Conservation (phyloP, 2,888 invertebrate species). For the Junonia oenone region DNA sequence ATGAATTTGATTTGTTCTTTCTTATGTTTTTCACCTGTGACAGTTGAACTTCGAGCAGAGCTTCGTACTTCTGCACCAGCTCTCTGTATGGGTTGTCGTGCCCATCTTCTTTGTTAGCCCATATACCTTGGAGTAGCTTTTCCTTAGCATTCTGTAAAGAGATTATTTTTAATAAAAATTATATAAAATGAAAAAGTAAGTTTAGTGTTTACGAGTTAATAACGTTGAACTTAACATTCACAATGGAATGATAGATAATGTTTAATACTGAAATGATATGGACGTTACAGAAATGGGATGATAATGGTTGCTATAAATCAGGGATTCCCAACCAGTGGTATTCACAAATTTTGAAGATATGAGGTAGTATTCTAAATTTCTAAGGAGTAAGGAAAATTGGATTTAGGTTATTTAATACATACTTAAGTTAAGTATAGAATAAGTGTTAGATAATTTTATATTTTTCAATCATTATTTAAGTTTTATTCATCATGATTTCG, state of each 20-base stretch:
- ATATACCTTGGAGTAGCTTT: conserved; percentile 72
- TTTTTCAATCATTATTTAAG: too few species aligned
- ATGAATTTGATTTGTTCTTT: conserved; percentile 53
- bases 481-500: too few species aligned
- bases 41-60: conserved; percentile 87
- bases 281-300: conserved; percentile 21
- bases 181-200: background rate
- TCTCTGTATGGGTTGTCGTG: conserved; percentile 87
- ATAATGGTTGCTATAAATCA: conserved; percentile 6
- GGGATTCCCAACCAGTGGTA: background rate
- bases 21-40: conserved; percentile 78
- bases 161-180: conserved; percentile 2
- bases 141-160: conserved; percentile 71
- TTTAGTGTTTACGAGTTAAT: background rate
- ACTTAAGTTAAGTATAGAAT: too few species aligned
- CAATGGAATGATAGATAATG: conserved; percentile 3
- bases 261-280: conserved; percentile 17
- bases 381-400: background rate
- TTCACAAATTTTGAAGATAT: background rate
- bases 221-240: background rate
- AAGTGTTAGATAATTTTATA: too few species aligned
- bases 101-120: conserved; percentile 74
- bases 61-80: conserved; percentile 91
- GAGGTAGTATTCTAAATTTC: background rate
- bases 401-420: background rate